phyloP scores from a whole-genome alignment of 2,797 vertebrate species.

The Eremophila alpestris region DNA sequence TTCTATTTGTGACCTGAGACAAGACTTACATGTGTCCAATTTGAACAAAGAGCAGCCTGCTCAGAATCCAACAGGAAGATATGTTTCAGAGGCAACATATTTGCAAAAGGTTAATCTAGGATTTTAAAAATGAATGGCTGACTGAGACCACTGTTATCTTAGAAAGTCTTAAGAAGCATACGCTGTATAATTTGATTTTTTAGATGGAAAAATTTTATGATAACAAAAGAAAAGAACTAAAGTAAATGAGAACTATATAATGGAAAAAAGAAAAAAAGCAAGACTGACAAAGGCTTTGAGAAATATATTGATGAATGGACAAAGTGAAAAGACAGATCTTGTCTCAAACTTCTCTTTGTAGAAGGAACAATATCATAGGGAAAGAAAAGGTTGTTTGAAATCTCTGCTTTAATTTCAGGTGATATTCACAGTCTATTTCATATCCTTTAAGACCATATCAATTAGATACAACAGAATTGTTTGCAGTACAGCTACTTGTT shows the following conservation, averaged over 20 bases:
- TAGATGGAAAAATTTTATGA: constrained; percentile 21
- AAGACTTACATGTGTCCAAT: background rate
- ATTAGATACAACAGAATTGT: background rate
- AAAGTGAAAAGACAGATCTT: constrained; percentile 5
- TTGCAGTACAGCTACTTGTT: background rate
- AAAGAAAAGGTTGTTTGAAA: background rate
- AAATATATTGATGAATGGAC: constrained; percentile 1
- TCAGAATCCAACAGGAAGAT: background rate
- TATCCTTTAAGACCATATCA: background rate
- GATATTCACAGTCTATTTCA: constrained; percentile 19
- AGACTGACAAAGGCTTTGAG: constrained; percentile 25
- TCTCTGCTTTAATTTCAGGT: background rate
- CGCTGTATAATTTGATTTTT: constrained; percentile 32
- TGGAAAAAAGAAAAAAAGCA: background rate
- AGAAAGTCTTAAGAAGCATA: constrained; percentile 15
- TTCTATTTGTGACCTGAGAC: background rate
- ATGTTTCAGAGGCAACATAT: background rate
- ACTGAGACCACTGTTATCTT: background rate
- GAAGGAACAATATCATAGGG: background rate
- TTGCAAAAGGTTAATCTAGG: constrained; percentile 18
- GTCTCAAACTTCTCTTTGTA: background rate
- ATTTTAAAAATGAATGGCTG: background rate
- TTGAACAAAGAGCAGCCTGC: background rate
- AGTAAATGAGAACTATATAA: constrained; percentile 33
- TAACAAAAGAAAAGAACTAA: constrained; percentile 14